phyloP scores from a whole-genome alignment of 1,140 invertebrate species.

The Lordiphosa clarofinis region DNA sequence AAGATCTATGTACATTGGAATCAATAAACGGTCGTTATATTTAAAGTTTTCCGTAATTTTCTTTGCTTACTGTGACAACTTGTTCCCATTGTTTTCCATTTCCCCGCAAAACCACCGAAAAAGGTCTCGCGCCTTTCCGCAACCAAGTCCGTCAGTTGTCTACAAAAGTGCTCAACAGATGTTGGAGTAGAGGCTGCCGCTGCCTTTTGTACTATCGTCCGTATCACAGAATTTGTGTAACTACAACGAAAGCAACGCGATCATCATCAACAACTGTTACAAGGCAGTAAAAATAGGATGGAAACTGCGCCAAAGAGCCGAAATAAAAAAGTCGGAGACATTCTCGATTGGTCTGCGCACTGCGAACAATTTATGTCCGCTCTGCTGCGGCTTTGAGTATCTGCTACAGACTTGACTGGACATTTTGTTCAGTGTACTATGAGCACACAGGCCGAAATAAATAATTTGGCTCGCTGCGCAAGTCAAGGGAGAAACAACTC shows the following conservation, averaged over 20 bases:
- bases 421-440: slow-evolving; percentile 40
- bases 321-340: slow-evolving; percentile 47
- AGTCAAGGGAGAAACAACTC: slow-evolving; percentile 28
- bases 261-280: slow-evolving; percentile 66
- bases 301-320: slow-evolving; percentile 59
- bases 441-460: slow-evolving; percentile 62
- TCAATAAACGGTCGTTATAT: too few species aligned
- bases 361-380: slow-evolving; percentile 4
- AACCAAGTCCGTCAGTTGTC: slow-evolving; percentile 47
- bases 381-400: neutral
- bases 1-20: too few species aligned
- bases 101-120: slow-evolving; percentile 16
- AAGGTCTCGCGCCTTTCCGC: slow-evolving; percentile 36
- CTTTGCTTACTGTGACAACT: neutral
- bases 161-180: slow-evolving; percentile 53
- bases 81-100: neutral
- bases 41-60: too few species aligned
- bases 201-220: slow-evolving; percentile 14
- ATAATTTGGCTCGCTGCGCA: slow-evolving; percentile 63
- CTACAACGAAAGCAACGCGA: slow-evolving; percentile 25
- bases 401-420: neutral
- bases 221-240: slow-evolving; percentile 47
- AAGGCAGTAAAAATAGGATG: slow-evolving; percentile 63
- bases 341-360: slow-evolving; percentile 24
- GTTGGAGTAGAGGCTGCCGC: slow-evolving; percentile 50